These are phyloP conservation scores for Chelon labrosus DNA, from an alignment of 2,797 vertebrate species.

Conservation along the genomic window DNA sequence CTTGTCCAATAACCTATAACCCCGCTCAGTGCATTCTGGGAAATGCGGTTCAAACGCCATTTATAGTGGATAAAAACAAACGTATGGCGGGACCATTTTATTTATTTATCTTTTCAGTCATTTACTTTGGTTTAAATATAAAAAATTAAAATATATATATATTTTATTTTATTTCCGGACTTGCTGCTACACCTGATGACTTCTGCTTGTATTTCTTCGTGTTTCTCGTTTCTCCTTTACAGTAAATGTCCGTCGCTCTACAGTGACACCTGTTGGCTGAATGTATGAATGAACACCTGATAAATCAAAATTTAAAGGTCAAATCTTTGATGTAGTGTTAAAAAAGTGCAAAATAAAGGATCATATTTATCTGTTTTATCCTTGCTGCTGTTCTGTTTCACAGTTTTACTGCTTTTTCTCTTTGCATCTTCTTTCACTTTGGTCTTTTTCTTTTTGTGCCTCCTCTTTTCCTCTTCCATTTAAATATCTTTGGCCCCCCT, in stretches of 20 bases:
- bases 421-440: background rate
- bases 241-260: background rate
- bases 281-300: background rate
- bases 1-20: slow-evolving; percentile 27
- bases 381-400: too few relatives aligned
- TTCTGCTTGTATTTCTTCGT: background rate
- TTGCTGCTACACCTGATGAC: background rate
- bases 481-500: too few relatives aligned
- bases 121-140: background rate
- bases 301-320: background rate
- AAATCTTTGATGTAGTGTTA: too few relatives aligned
- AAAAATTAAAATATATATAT: background rate
- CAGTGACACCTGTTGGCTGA: slow-evolving; percentile 33
- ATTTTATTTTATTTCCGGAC: background rate
- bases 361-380: too few relatives aligned
- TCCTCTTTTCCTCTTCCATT: too few relatives aligned
- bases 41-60: slow-evolving; percentile 44
- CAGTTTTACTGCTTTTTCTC: too few relatives aligned
- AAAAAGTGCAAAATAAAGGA: too few relatives aligned
- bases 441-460: background rate
- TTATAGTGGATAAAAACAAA: background rate
- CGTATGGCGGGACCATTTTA: background rate
- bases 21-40: slow-evolving; percentile 61
- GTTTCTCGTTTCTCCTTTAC: background rate
- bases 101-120: too few relatives aligned